A percentile compares a stretch with the other conserved stretches of the same genome.
Conservation (phyloP, 1,140 invertebrate genomes). For the Galleria mellonella region DNA sequence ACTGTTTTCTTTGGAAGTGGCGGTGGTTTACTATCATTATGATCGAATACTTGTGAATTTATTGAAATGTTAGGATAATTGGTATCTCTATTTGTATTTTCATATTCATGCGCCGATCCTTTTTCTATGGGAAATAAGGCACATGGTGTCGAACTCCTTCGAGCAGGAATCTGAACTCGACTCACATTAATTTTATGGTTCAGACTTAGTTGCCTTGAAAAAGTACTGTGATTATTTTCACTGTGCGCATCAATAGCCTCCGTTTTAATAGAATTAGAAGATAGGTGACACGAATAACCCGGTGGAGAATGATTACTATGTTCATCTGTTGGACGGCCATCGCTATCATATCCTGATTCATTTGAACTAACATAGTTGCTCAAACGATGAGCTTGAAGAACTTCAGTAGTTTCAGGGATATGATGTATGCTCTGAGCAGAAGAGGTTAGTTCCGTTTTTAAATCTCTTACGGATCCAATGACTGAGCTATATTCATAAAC, state of each 20-base stretch:
- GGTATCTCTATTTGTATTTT: slow-evolving; percentile 34
- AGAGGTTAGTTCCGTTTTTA: slow-evolving; percentile 56
- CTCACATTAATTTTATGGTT: slow-evolving; percentile 63
- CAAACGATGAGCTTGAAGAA: slow-evolving; percentile 72
- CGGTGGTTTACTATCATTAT: slow-evolving; percentile 60
- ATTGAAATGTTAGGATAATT: slow-evolving; percentile 22
- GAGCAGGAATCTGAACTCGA: slow-evolving; percentile 51
- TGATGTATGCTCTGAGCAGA: slow-evolving; percentile 68
- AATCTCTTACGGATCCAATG: slow-evolving; percentile 52
- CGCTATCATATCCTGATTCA: slow-evolving; percentile 89
- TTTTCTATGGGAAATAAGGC: slow-evolving; percentile 61
- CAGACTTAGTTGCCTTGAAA: slow-evolving; percentile 61
- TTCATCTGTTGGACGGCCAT: slow-evolving; percentile 78
- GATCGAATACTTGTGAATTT: slow-evolving; percentile 39
- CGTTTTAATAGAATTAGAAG: slow-evolving; percentile 24
- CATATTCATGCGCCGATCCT: slow-evolving; percentile 35
- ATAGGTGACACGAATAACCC: slow-evolving; percentile 49
- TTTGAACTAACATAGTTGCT: slow-evolving; percentile 86
- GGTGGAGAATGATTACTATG: slow-evolving; percentile 72
- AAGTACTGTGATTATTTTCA: slow-evolving; percentile 40
- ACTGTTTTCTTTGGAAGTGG: slow-evolving; percentile 64
- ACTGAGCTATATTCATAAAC: slow-evolving; percentile 61
- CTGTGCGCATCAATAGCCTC: slow-evolving; percentile 24
- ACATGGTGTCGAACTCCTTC: slow-evolving; percentile 65
- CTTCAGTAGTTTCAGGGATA: slow-evolving; percentile 38